phyloP scores from a whole-genome alignment of 2,888 invertebrate genomes.

The Meganola albula region DNA sequence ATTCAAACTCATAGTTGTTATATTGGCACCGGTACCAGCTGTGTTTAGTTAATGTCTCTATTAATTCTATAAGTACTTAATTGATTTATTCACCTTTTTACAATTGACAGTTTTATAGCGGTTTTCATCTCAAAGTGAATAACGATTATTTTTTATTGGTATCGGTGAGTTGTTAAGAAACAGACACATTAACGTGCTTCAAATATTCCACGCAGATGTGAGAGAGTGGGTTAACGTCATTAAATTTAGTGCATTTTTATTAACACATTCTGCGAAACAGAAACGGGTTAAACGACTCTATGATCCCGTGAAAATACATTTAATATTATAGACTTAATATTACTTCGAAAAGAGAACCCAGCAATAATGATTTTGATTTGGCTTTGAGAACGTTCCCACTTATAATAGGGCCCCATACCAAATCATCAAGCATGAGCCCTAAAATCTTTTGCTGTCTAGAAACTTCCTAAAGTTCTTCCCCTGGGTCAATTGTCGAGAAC shows the following conservation, averaged over 20 bases:
- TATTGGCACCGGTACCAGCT: no score
- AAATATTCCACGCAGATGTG: slow-evolving; percentile 26
- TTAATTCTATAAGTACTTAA: slow-evolving; percentile 15
- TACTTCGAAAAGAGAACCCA: no score
- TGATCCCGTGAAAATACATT: slow-evolving; percentile 8
- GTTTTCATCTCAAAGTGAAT: slow-evolving; percentile 17
- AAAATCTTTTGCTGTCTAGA: no score
- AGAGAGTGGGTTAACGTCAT: slow-evolving; percentile 21
- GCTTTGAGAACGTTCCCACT: no score
- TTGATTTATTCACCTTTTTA: slow-evolving; percentile 12
- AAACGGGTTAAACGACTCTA: slow-evolving; percentile 16
- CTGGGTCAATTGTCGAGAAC: no score
- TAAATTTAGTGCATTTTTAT: slow-evolving; percentile 24
- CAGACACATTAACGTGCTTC: slow-evolving; percentile 14
- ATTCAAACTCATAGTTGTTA: no score
- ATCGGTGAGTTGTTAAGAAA: slow-evolving; percentile 18
- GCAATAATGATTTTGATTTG: no score
- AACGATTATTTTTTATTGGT: slow-evolving; percentile 19
- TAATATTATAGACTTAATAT: slow-evolving; percentile 8
- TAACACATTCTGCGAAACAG: slow-evolving; percentile 20
- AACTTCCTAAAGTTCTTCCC: no score
- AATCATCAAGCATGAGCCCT: no score
- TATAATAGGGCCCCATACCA: no score
- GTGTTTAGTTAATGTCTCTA: slow-evolving; percentile 15
- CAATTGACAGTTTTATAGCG: slow-evolving; percentile 19